A percentile compares a stretch with the other conserved stretches of the same genome.
Conservation (phyloP, 2,113 vertebrate species). For the Antennarius striatus region DNA sequence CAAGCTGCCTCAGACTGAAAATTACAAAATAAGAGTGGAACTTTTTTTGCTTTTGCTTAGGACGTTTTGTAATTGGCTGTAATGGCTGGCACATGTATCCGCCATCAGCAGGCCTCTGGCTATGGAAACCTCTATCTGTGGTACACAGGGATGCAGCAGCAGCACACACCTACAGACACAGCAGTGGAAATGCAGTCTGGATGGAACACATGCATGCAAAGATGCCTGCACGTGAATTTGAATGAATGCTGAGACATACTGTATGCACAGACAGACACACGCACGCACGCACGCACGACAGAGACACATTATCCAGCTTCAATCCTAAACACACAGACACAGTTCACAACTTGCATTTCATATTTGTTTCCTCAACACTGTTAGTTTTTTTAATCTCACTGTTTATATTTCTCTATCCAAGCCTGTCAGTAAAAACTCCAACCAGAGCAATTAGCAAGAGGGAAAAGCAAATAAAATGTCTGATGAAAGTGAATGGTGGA, state of each 20-base stretch:
- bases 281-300: slow-evolving; percentile 22
- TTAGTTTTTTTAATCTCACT: slow-evolving; percentile 67
- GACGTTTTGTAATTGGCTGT: slow-evolving; percentile 74
- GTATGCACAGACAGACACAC: background rate
- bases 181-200: slow-evolving; percentile 23
- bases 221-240: slow-evolving; percentile 6
- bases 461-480: slow-evolving; percentile 66
- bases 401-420: slow-evolving; percentile 64
- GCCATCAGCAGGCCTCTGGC: slow-evolving; percentile 60
- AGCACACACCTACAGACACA: slow-evolving; percentile 48
- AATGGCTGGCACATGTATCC: slow-evolving; percentile 78
- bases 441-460: slow-evolving; percentile 57
- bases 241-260: background rate
- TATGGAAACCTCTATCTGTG: slow-evolving; percentile 62
- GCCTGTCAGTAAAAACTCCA: slow-evolving; percentile 54
- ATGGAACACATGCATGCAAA: slow-evolving; percentile 16
- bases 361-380: slow-evolving; percentile 49
- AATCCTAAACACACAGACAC: slow-evolving; percentile 13
- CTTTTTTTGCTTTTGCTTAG: slow-evolving; percentile 54
- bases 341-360: slow-evolving; percentile 40
- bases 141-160: slow-evolving; percentile 34
- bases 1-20: slow-evolving; percentile 65
- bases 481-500: slow-evolving; percentile 57
- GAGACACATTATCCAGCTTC: slow-evolving; percentile 5
- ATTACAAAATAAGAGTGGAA: slow-evolving; percentile 72